A percentile compares a stretch with the other conserved stretches of the same genome.
phyloP scores from a whole-genome alignment of 2,113 vertebrate species.

The Ammospiza caudacuta region DNA sequence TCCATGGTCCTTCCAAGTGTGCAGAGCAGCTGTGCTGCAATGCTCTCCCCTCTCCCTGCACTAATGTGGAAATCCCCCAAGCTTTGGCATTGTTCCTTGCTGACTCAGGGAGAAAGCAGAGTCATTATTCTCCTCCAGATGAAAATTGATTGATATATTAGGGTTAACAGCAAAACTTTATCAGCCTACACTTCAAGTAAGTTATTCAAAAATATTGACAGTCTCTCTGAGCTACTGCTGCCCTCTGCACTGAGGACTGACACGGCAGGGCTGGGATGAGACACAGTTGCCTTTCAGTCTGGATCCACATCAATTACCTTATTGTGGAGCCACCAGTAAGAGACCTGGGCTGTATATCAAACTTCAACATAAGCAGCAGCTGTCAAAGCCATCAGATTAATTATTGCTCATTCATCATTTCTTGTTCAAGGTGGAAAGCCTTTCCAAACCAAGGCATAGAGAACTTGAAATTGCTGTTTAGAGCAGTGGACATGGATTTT shows the following conservation, averaged over 20 bases:
- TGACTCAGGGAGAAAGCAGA: neutral
- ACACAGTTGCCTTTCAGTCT: neutral
- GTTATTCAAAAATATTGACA: neutral
- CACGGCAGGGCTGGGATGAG: neutral
- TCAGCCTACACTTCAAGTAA: neutral
- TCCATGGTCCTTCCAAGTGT: neutral
- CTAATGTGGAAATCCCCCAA: neutral
- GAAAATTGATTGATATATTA: neutral
- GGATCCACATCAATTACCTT: neutral
- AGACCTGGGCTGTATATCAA: neutral
- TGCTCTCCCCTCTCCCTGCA: neutral
- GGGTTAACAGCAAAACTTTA: neutral
- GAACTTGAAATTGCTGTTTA: neutral
- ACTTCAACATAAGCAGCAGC: neutral
- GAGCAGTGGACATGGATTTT: neutral
- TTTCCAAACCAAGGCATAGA: neutral
- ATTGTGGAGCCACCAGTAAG: neutral
- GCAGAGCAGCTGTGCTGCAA: neutral
- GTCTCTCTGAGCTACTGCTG: neutral
- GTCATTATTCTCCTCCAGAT: neutral
- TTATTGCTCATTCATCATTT: neutral
- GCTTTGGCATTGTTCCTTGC: neutral
- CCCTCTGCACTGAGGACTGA: neutral
- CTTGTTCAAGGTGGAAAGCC: neutral
- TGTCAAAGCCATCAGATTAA: neutral